phyloP scores from a whole-genome alignment of 64 coral and sea anemone species.

The Hydrozoanthus tunicans region DNA sequence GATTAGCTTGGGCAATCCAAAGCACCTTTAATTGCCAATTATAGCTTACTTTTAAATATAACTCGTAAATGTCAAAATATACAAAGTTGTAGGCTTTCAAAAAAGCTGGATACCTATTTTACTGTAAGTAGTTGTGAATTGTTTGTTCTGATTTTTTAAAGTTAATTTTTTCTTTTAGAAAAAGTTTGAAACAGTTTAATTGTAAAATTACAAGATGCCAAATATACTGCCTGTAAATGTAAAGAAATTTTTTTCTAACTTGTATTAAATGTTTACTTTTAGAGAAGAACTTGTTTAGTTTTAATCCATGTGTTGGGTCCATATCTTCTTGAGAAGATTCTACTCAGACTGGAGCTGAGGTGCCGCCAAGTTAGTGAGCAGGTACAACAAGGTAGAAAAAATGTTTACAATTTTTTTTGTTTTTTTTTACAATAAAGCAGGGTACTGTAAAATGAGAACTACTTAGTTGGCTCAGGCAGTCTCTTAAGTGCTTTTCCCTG shows the following conservation, averaged over 20 bases:
- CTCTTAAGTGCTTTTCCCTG: too few species aligned
- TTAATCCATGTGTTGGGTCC: constrained; percentile 74
- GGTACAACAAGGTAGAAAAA: constrained; percentile 35
- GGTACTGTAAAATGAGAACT: too few species aligned
- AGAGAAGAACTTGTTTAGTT: constrained; percentile 74
- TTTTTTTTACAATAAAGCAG: too few species aligned
- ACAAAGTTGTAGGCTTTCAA: too few species aligned
- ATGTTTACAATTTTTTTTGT: not conserved
- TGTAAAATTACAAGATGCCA: not conserved
- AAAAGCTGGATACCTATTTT: too few species aligned
- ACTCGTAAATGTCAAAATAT: too few species aligned
- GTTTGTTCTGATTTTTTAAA: not conserved
- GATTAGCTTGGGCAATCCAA: too few species aligned
- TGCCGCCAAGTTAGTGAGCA: constrained; percentile 21
- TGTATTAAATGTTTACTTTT: not conserved
- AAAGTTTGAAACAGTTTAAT: not conserved
- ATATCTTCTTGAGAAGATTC: constrained; percentile 71
- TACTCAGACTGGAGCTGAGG: constrained; percentile 56
- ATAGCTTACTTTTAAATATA: too few species aligned
- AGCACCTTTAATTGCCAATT: too few species aligned
- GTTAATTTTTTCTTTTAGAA: too few species aligned
- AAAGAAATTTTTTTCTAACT: not conserved
- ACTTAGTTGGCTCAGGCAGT: too few species aligned
- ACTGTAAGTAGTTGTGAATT: too few species aligned
- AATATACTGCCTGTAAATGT: not conserved